Evolutionary conservation across 2,888 invertebrate species (phyloP), one percentile per base, ranked within the genome.

Genomic region (Leptarthrus brevirostris): DNA sequence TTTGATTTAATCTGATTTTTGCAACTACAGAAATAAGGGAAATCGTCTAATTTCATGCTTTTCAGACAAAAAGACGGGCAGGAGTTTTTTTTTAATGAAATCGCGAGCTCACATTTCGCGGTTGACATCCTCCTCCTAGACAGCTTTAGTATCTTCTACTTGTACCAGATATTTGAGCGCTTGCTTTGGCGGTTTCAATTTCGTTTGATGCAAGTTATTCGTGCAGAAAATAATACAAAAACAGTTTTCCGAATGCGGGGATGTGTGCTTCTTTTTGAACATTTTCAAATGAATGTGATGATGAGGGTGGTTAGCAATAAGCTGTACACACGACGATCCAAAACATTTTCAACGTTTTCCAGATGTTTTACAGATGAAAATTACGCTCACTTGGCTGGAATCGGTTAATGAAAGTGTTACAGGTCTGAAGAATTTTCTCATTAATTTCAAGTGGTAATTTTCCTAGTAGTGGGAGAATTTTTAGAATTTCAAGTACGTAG

Each of bases 151-250:
- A n/a, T 40, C 40, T 30, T 30, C 30, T 30, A 8, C 30, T 66
- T 49, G 14, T 69, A 24, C n/a, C 30, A 52, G 52, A 49, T 16
- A 30, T 69, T 52, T 69, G 30, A 30, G 52, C 69, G 69, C 52
- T 52, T 24, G 52, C 52, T 52, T 52, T 69, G 69, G 20, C 52
- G 52, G 52, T 69, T 69, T 52, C 49, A 69, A 52, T 52, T 69
- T 69, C 22, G 69, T 69, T 69, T 69, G 69, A 69, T 69, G 69
- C 69, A 69, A 52, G 52, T 69, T 69, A 69, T 52, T 69, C 52
- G 52, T 30, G 69, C 69, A 66, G 66, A 66, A 66, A 47, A 47
- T 66, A 49, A 66, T 47, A 66, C 49, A 26, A 34, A 69, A 69
- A 69, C 49, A 52, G 52, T 30, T n/a, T n/a, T n/a, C 30, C 20